Conservation (phyloP, 2,113 vertebrate genomes). For the Oenanthe oenanthe region DNA sequence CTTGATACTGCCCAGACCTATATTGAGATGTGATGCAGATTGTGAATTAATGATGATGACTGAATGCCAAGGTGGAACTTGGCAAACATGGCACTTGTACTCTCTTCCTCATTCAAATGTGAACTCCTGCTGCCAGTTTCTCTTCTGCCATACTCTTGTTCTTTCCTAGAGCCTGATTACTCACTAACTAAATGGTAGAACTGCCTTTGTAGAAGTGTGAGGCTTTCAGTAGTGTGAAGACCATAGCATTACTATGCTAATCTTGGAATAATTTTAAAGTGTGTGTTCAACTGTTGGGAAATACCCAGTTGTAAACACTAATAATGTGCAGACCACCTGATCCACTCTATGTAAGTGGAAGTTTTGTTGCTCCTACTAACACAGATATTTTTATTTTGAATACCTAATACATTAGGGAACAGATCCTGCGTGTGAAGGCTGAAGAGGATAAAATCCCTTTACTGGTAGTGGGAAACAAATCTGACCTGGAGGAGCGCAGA, state of each 20-base stretch:
- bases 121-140: background rate
- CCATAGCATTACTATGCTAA: background rate
- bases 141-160: background rate
- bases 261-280: background rate
- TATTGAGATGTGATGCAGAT: background rate
- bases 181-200: background rate
- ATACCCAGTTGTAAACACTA: background rate
- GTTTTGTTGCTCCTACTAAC: background rate
- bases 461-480: conserved; percentile 95
- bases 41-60: background rate
- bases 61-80: background rate
- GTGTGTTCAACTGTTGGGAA: background rate
- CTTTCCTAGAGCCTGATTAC: background rate
- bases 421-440: conserved; percentile 94
- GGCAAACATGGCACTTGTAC: background rate
- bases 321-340: background rate
- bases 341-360: background rate
- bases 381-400: background rate
- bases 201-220: background rate
- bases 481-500: conserved; percentile 91
- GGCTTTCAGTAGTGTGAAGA: background rate
- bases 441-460: conserved; percentile 94
- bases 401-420: conserved; percentile 81
- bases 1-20: background rate
- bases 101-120: background rate